Base-by-base conservation (phyloP, 2,888 invertebrate species). In the Melieria crassipennis region DNA sequence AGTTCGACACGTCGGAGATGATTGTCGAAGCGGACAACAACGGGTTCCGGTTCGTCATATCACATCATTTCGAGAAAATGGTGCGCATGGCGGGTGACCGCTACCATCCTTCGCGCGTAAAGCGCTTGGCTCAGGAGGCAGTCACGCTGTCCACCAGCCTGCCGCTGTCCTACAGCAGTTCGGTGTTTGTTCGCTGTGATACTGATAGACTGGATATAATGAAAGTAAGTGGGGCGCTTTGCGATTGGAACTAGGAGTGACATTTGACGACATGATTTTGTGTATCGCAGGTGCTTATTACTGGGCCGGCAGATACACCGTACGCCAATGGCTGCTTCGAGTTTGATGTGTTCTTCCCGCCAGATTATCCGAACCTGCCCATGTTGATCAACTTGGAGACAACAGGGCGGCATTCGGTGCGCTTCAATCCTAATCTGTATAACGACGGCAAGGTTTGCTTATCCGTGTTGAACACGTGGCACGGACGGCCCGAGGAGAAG, bases 361-460 rank as follows among this genome's bases (percentile, higher is more conserved):
- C 94, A 64, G 94, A 92, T 83, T 92, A 92, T 87, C 94, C 94
- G 13, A 91, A 92, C 79, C 92, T 93, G 79, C 96, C 96, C 42
- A 95, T 95, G 94, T 90, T 93, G 87, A 95, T 96, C 81, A 95
- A 96, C 88, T 88, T 96, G 85, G 95, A 95, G 89, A 96, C 96
- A 43, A 95, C 95, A 61, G 96, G 94, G 78, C 93, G 92, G 77
- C 95, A 94, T 85, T 93, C 94, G 46, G 94, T 96, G 82, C 91
- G 96, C 76, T 96, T 96, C 87, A 96, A 96, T 90, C 96, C 96
- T 75, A 96, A 96, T 90, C 89, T 96, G 69, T 96, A 96, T 88
- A 95, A 95, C 89, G 97, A 97, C 88, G 97, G 97, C 76, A 97
- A 97, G 89, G 94, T 94, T 73, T 98, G 97, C 87, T 92, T 98